Percentiles rank a stretch among this genome's conserved stretches.
Evolutionary conservation across 2,113 vertebrate species (phyloP).

Genomic region (Elephas maximus): DNA sequence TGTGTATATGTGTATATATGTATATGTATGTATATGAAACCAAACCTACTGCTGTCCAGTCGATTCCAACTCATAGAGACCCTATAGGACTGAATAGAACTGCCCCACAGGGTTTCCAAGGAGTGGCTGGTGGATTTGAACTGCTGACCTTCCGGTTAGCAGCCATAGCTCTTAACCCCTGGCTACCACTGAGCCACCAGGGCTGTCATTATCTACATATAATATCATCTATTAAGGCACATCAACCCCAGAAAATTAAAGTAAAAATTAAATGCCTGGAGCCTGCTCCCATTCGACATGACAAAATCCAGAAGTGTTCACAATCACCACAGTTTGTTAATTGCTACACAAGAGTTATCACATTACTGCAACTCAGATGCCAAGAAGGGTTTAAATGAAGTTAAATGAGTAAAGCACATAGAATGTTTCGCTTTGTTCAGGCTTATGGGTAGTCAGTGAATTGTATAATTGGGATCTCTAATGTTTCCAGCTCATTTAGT

Average conservation of each 20-base stretch:
- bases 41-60: too few relatives aligned
- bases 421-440: conserved; percentile 86
- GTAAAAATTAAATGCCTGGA: conserved; percentile 60
- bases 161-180: too few relatives aligned
- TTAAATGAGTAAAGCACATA: conserved; percentile 87
- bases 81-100: too few relatives aligned
- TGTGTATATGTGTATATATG: not conserved
- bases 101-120: too few relatives aligned
- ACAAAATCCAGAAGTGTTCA: conserved; percentile 61
- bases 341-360: conserved; percentile 86
- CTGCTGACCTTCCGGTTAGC: too few relatives aligned
- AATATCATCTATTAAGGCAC: conserved; percentile 23
- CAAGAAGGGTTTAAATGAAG: conserved; percentile 88
- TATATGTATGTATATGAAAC: not conserved
- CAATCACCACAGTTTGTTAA: conserved; percentile 86
- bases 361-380: conserved; percentile 86
- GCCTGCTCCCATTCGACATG: conserved; percentile 49
- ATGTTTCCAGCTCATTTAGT: conserved; percentile 89
- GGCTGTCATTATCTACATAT: not conserved
- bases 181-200: too few relatives aligned
- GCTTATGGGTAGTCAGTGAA: conserved; percentile 85
- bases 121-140: too few relatives aligned
- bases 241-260: conserved; percentile 66
- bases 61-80: too few relatives aligned
- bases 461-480: conserved; percentile 90